Percentiles rank a stretch among this genome's conserved stretches.
Evolutionary conservation across 2,113 vertebrate genomes (phyloP).

Genomic region (Catharus bicknelli): DNA sequence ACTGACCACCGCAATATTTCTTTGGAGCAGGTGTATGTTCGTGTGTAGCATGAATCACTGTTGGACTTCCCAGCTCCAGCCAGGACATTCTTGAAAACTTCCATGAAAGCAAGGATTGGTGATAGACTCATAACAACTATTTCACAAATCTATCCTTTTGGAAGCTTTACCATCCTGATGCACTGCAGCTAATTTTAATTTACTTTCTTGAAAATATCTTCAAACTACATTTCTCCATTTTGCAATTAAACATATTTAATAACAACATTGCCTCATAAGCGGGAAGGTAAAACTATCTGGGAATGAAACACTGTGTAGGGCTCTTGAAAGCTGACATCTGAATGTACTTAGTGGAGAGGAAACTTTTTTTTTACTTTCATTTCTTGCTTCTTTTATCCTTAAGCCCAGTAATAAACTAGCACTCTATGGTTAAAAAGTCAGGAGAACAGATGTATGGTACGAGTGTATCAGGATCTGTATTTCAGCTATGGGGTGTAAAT

Average conservation of each 20-base stretch:
- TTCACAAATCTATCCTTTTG: slow-evolving; percentile 22
- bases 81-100: background rate
- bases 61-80: background rate
- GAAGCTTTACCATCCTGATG: background rate
- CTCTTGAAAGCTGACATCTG: slow-evolving; percentile 73
- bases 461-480: slow-evolving; percentile 57
- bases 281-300: slow-evolving; percentile 46
- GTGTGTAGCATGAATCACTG: background rate
- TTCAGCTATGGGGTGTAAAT: slow-evolving; percentile 59
- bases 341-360: slow-evolving; percentile 78
- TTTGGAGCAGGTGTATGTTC: background rate
- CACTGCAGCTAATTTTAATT: background rate
- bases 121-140: background rate
- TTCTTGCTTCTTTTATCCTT: slow-evolving; percentile 83
- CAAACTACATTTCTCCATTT: background rate
- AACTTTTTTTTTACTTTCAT: slow-evolving; percentile 75
- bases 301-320: slow-evolving; percentile 12
- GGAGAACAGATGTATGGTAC: slow-evolving; percentile 75
- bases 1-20: background rate
- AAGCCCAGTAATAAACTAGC: slow-evolving; percentile 86
- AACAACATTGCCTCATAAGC: slow-evolving; percentile 34
- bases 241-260: slow-evolving; percentile 49
- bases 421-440: slow-evolving; percentile 86
- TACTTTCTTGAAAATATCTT: slow-evolving; percentile 22
- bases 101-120: slow-evolving; percentile 4